Evolutionary conservation across 2,888 invertebrate genomes (phyloP), one percentile per base, ranked within the genome.

Genomic region (Pasiphila rectangulata): DNA sequence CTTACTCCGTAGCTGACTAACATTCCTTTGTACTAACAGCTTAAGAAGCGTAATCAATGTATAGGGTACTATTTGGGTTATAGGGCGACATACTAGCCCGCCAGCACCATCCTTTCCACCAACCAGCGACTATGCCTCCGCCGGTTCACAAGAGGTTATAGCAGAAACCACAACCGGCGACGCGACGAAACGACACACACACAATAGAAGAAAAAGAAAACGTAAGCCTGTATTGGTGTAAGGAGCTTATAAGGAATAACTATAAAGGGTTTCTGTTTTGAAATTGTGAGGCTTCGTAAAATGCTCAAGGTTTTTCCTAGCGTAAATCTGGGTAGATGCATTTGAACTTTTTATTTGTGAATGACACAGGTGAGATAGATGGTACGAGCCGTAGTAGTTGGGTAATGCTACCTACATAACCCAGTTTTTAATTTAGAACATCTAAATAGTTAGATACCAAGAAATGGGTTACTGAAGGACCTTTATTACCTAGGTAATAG

Each of bases 1-100:
- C 58, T 63, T 57, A 41, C 51, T 46, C 36, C 21, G 54, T 53
- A 51, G 52, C 49, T 52, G 44, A 49, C 34, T 57, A 55, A 51
- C 52, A 51, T 53, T 41, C 15, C 35, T 43, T 36, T 54, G 43
- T 39, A 60, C 59, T 61, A 60, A 63, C 59, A 57, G 56, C 53
- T 56, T 54, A 41, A 52, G 48, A 54, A 42, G 47, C 55, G 52
- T 76, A 78, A 81, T 73, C 73, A 79, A 78, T 79, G 79, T 81
- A 80, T 81, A 83, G 84, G 78, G 74, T 79, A 82, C 72, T 66
- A 71, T 78, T 77, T 80, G 81, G 81, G 77, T 83, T 83, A 63
- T 79, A 88, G 88, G 86, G 82, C 78, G 88, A 86, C 71, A 78
- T 84, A 66, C 67, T 85, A 72, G 81, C 81, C 71, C 83, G 83